Percentiles rank a stretch among this genome's conserved stretches.
phyloP scores from a whole-genome alignment of 2,113 vertebrate genomes.

The Rhipidura dahli region DNA sequence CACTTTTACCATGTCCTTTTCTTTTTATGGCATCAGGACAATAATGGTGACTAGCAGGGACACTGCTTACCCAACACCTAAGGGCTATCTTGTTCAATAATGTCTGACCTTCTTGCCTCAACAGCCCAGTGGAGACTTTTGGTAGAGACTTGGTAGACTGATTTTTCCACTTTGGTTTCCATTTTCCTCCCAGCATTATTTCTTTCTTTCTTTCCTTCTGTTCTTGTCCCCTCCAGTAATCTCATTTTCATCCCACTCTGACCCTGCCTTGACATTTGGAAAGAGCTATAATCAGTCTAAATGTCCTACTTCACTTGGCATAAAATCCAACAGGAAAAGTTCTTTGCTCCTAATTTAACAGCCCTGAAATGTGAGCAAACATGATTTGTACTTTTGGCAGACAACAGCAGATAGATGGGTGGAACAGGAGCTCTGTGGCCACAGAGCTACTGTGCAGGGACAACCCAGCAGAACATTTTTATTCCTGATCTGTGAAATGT shows the following conservation, averaged over 20 bases:
- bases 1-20: not conserved
- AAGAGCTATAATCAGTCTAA: not conserved
- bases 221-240: not conserved
- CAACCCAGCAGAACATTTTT: not conserved
- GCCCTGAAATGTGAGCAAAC: constrained; percentile 9
- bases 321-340: not conserved
- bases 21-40: not conserved
- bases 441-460: not conserved
- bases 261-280: not conserved
- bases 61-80: not conserved
- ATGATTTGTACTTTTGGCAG: not conserved
- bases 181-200: not conserved
- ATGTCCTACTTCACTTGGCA: not conserved
- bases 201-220: not conserved
- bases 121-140: not conserved
- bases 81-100: not conserved
- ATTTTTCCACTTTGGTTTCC: not conserved
- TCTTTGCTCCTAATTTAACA: not conserved
- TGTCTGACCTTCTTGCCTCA: not conserved
- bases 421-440: not conserved
- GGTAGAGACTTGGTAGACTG: not conserved
- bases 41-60: not conserved
- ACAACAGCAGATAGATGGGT: not conserved
- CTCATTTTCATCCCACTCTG: not conserved
- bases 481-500: not conserved